phyloP scores from a whole-genome alignment of 2,797 vertebrate species.

The Syngnathus rostellatus region DNA sequence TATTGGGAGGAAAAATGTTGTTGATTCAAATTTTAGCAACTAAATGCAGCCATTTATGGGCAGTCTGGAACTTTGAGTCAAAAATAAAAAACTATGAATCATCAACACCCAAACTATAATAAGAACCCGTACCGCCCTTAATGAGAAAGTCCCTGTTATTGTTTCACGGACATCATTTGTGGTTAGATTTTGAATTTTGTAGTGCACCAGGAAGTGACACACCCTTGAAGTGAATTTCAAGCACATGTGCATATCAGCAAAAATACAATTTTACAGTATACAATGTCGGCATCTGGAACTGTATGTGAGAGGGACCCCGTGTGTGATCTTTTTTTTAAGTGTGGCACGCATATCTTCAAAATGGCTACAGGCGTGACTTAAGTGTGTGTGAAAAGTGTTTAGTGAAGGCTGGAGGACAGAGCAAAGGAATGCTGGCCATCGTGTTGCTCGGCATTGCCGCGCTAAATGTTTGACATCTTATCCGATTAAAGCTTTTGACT shows the following conservation, averaged over 20 bases:
- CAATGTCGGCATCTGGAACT: background rate
- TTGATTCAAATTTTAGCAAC: too few relatives aligned
- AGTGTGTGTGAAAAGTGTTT: slow-evolving; percentile 28
- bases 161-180: background rate
- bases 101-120: background rate
- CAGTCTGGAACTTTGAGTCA: too few relatives aligned
- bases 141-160: background rate
- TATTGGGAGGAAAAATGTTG: too few relatives aligned
- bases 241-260: background rate
- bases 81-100: background rate
- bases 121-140: background rate
- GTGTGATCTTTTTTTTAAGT: background rate
- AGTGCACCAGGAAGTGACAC: background rate
- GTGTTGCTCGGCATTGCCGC: slow-evolving; percentile 33
- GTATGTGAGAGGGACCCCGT: background rate
- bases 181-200: background rate
- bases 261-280: background rate
- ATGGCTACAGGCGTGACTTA: slow-evolving; percentile 17
- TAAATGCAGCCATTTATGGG: too few relatives aligned
- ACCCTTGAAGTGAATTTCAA: background rate
- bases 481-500: slow-evolving; percentile 14
- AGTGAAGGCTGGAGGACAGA: slow-evolving; percentile 5
- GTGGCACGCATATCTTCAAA: background rate
- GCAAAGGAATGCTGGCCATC: slow-evolving; percentile 38
- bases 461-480: slow-evolving; percentile 16